A percentile compares a stretch with the other conserved stretches of the same genome.
These are phyloP conservation scores for Lydus trimaculatus DNA, from an alignment of 2,888 invertebrate species.

Conservation along the genomic window DNA sequence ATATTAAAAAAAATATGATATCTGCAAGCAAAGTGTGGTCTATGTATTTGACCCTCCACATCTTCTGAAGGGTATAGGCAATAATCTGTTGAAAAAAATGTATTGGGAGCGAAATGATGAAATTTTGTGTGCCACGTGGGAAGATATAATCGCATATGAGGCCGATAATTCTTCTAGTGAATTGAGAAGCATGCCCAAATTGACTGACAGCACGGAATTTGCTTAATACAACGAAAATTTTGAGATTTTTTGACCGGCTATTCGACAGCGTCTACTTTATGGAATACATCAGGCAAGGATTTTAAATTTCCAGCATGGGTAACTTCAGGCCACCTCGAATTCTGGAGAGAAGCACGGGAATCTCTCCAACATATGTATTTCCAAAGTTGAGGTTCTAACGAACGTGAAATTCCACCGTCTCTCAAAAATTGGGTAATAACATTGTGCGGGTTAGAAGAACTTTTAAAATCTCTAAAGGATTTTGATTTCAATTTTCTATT, in stretches of 20 bases:
- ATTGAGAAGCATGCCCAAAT: constrained; percentile 14
- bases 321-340: constrained; percentile 12
- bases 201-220: constrained; percentile 15
- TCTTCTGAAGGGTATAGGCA: constrained; percentile 3
- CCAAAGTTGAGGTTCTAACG: neutral
- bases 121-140: constrained; percentile 11
- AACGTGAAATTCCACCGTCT: too few relatives aligned
- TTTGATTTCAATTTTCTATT: too few relatives aligned
- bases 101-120: too few relatives aligned
- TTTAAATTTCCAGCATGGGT: constrained; percentile 14
- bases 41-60: too few relatives aligned
- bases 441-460: constrained; percentile 10
- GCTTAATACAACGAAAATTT: constrained; percentile 13
- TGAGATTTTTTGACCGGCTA: constrained; percentile 4
- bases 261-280: constrained; percentile 16
- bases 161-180: constrained; percentile 17
- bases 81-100: too few relatives aligned
- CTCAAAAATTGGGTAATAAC: constrained; percentile 21
- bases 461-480: constrained; percentile 3
- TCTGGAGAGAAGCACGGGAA: constrained; percentile 13
- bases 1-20: constrained; percentile 5
- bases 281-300: neutral
- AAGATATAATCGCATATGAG: constrained; percentile 14
- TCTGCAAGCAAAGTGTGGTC: constrained; percentile 18
- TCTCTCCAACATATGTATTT: constrained; percentile 18